Evolutionary conservation across 2,888 invertebrate genomes (phyloP).

Genomic region (Anthophora plumipes): DNA sequence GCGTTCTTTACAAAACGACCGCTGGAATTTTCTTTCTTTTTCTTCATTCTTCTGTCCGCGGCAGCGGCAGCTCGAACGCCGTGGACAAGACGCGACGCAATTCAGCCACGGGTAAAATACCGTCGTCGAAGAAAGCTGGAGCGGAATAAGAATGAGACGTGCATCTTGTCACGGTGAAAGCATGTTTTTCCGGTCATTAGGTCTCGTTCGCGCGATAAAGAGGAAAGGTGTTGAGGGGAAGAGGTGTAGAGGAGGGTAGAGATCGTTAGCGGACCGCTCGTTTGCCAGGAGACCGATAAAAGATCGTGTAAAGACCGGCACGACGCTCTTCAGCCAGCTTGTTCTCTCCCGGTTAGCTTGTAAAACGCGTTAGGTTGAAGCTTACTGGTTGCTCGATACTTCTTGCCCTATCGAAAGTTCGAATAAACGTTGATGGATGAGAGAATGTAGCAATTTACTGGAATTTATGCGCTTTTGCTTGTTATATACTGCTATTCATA

Average conservation of each 20-base stretch:
- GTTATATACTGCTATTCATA: neutral
- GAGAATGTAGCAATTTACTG: neutral
- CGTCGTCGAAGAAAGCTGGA: slow-evolving; percentile 3
- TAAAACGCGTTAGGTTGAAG: neutral
- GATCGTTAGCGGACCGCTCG: slow-evolving; percentile 11
- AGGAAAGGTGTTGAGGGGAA: neutral
- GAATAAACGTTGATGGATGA: neutral
- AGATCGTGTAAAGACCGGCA: slow-evolving; percentile 1
- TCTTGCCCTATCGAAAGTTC: neutral
- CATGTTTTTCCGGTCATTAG: slow-evolving; percentile 70
- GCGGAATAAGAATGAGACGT: slow-evolving; percentile 40
- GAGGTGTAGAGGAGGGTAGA: neutral
- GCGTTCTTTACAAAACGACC: neutral
- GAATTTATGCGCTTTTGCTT: neutral
- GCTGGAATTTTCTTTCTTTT: neutral
- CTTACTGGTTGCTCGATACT: neutral
- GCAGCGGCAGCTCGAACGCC: neutral
- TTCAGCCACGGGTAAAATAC: slow-evolving; percentile 6
- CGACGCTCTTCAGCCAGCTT: neutral
- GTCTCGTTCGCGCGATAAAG: slow-evolving; percentile 33
- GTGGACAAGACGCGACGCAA: neutral
- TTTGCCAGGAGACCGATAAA: neutral
- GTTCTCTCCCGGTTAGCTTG: neutral
- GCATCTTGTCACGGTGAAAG: slow-evolving; percentile 34
- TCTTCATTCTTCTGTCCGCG: neutral